Base-by-base conservation (phyloP, 2,888 invertebrate genomes). In the Pterostichus niger region DNA sequence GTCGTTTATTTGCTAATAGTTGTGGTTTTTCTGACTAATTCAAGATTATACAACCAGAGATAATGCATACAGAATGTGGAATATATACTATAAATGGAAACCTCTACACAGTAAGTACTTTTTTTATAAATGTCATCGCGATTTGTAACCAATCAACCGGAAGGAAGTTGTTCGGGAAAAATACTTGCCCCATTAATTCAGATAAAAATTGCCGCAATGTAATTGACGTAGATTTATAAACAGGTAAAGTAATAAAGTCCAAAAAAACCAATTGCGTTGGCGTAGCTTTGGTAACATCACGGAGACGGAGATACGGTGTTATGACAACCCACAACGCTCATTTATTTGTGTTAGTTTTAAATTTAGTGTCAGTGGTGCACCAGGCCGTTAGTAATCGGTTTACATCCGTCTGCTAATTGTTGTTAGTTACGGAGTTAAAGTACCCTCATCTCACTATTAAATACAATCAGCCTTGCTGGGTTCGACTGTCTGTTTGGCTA, bases 31-130 rank as follows among this genome's bases (percentile, higher is more conserved):
- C 17, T 40, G 40, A 54, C 15, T 54, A 24, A 49, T 9, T n/a
- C n/a, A n/a, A n/a, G n/a, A 24, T 24, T 24, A 24, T 3, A 24
- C 1, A 24, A 24, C 24, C 3, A 3, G 1, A 24, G 24, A 82
- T 7, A 82, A 83, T 83, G 83, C 83, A 83, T 17, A 68, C 83
- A 15, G 75, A 76, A 44, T 61, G 64, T 52, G 83, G 83, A 31
- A 83, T 83, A 33, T 83, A 83, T 54, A 83, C 83, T 10, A 83
- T 83, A 54, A 77, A 77, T 56, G 77, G 77, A 4, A 77, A 56
- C 13, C 10, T 77, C 13, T 56, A 77, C 17, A 4, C 35, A n/a
- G 54, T 54, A 56, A 77, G 77, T 56, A 59, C 24, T 24, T 24
- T 11, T 56, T 24, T 56, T 56, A 56, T 24, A 24, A 59, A 40